Base-by-base conservation (phyloP, 2,888 invertebrate species). In the Oscheius onirici region DNA sequence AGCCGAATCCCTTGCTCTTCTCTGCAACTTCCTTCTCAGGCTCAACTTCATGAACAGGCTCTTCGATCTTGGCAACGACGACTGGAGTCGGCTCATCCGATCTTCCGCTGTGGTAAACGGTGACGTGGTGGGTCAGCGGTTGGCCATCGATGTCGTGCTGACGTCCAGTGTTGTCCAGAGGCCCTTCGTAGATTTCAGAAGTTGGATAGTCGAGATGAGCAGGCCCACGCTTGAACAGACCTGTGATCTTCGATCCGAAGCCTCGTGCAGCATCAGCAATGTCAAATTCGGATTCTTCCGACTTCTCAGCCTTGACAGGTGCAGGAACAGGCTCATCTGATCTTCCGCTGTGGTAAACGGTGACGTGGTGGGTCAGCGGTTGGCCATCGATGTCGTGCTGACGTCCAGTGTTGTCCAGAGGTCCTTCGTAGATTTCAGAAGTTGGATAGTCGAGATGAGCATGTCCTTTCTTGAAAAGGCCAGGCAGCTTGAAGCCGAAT, bases 361-460 rank as follows among this genome's bases (percentile, higher is more conserved):
- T 46, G 46, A 46, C 46, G 41, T 81, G 77, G 17, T 67, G 58
- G 22, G 63, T 52, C 28, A 76, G 46, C n/a, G 77, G 76, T 11
- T 68, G 26, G 6, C 61, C 76, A 11, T 77, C 74, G 20, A 77
- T 55, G 28, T 72, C 69, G 49, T 17, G n/a, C n/a, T 44, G n/a
- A 17, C 67, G 41, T 6, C 26, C 34, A 20, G 71, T 71, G 68
- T 52, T 46, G n/a, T 67, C 70, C 41, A 77, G 40, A 6, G 77
- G 75, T 28, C 77, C 77, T 20, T 66, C 73, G 69, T 67, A 78
- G 17, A 52, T 22, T 49, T 76, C 81, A 22, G 81, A 40, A 67
- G 58, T 46, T 15, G 82, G 81, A 63, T 82, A 82, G 65, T 81
- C 81, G 17, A 71, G 73, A 41, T 79, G 75, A 24, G 80, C 73